These are phyloP conservation scores for Thereva nobilitata DNA, from an alignment of 2,888 invertebrate genomes.

Conservation along the genomic window DNA sequence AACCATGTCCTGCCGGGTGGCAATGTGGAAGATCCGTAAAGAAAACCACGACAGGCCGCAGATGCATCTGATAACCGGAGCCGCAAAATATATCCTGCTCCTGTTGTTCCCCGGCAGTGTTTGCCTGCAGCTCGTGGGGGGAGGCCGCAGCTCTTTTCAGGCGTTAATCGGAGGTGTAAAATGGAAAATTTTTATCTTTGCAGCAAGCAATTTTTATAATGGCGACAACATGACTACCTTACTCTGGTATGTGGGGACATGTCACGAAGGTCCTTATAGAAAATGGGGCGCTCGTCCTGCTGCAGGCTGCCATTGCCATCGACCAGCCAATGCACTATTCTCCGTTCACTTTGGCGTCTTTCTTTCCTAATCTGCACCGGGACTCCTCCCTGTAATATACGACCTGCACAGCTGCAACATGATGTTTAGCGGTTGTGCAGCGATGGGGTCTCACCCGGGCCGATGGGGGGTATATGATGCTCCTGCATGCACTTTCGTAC, in stretches of 20 bases:
- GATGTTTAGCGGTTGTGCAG: no score
- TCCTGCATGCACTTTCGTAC: constrained; percentile 10
- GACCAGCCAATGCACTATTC: constrained; percentile 26
- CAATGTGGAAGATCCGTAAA: constrained; percentile 6
- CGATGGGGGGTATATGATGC: no score
- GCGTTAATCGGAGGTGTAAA: constrained; percentile 25
- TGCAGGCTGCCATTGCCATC: constrained; percentile 4
- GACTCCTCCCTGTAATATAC: background rate
- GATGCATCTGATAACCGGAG: constrained; percentile 32
- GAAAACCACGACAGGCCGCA: constrained; percentile 19
- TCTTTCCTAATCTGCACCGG: constrained; percentile 22
- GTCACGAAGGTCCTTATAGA: no score
- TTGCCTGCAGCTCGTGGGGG: background rate
- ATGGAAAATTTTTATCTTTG: constrained; percentile 18
- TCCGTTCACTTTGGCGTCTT: constrained; percentile 22
- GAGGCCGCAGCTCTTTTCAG: background rate
- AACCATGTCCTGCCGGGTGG: background rate
- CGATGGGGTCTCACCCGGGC: no score
- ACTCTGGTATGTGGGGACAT: no score
- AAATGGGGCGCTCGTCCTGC: no score
- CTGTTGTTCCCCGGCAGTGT: constrained; percentile 2
- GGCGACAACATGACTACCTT: constrained; percentile 22
- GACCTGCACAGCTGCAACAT: background rate
- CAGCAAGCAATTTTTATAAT: constrained; percentile 30
- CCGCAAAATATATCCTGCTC: constrained; percentile 23